These are phyloP conservation scores for Stenodera caucasica DNA, from an alignment of 2,888 invertebrate species.

Conservation along the genomic window DNA sequence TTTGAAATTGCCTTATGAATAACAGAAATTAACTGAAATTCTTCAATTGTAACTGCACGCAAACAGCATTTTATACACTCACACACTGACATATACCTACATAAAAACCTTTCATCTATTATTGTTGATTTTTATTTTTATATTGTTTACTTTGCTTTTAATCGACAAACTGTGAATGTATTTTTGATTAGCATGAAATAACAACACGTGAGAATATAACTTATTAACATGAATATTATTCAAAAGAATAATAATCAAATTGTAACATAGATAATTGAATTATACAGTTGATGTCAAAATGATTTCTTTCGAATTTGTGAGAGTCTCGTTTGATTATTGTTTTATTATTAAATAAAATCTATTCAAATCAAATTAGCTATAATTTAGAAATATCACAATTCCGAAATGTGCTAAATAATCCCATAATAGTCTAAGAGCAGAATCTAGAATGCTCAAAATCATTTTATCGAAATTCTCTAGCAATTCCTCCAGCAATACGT, in stretches of 20 bases:
- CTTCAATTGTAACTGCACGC: conserved; percentile 6
- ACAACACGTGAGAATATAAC: neutral
- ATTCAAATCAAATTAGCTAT: too few relatives aligned
- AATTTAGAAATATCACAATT: too few relatives aligned
- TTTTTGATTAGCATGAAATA: conserved; percentile 4
- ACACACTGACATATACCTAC: too few relatives aligned
- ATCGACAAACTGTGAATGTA: conserved; percentile 6
- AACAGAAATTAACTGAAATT: conserved; percentile 6
- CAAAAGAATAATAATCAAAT: neutral
- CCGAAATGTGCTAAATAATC: too few relatives aligned
- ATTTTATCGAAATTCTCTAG: too few relatives aligned
- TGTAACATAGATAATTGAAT: neutral
- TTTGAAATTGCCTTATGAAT: conserved; percentile 6
- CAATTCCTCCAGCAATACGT: too few relatives aligned
- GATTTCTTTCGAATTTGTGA: neutral
- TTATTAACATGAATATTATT: too few relatives aligned
- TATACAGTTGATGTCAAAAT: neutral
- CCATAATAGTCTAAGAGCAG: too few relatives aligned
- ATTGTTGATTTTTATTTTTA: neutral
- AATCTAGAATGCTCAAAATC: too few relatives aligned
- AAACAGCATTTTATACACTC: too few relatives aligned
- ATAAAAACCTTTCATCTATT: neutral
- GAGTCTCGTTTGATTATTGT: neutral
- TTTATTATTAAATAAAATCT: too few relatives aligned
- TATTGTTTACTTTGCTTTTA: neutral